Evolutionary conservation across 2,797 vertebrate species (phyloP), one percentile per base, ranked within the genome.

Genomic region (Acipenser oxyrinchus): DNA sequence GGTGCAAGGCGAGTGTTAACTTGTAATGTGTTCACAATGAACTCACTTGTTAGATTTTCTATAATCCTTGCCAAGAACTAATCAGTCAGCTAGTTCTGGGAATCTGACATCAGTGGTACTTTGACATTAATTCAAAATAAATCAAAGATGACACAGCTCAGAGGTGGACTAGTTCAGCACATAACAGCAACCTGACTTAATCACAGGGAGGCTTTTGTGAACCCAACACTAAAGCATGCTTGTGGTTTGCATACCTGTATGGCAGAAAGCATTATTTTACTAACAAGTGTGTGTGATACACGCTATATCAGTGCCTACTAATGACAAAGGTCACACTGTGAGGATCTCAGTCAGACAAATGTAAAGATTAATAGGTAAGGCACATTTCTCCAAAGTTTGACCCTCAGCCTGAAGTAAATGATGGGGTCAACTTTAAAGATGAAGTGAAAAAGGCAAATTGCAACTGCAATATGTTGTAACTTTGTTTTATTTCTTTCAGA

Each of bases 1-100:
- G 66, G 71, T 64, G 72, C 68, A 70, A 71, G 73, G 74, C 65
- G 67, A 71, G 75, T 70, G 72, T 69, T 67, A 78, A 71, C 59
- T 37, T 64, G 58, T 59, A 62, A 12, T n/a, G 64, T 53, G 63
- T 67, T 59, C 67, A 55, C 6, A 49, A 18, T 55, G 48, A 48
- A 49, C 23, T 70, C 70, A 72, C 72, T 66, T 73, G 69, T 75
- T 75, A 49, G 59, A 61, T 13, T 55, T 8, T 8, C n/a, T n/a
- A 23, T 8, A 7, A 60, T 8, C 23, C 58, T 51, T 65, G 50
- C 64, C 66, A 67, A 67, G 15, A 60, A 61, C 59, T 67, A 62
- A 49, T 48, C 49, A 10, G 8, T 37, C 58, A 51, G 57, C 23
- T 15, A 61, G 57, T 15, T 15, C 73, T 55, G 13, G 23, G 48